phyloP scores from a whole-genome alignment of 2,113 vertebrate species.

The Rhinichthys klamathensis region DNA sequence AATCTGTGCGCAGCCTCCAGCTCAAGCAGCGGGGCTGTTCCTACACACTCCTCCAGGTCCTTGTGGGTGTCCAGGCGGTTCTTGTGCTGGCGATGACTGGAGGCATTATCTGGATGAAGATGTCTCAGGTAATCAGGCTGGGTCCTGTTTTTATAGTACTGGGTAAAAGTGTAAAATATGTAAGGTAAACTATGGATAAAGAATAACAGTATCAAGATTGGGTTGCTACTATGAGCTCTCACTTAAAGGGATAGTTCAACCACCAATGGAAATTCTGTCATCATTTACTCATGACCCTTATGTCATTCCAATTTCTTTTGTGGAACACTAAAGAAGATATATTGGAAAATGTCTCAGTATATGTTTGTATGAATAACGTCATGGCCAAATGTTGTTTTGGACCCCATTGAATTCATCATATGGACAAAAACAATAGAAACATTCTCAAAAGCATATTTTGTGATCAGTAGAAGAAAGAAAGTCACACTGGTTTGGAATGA shows the following conservation, averaged over 20 bases:
- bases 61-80: constrained; percentile 1
- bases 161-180: too few species aligned
- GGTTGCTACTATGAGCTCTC: neutral
- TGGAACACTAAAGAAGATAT: neutral
- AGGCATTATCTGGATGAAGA: neutral
- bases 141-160: neutral
- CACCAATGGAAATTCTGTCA: neutral
- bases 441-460: neutral
- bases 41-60: neutral
- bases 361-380: neutral
- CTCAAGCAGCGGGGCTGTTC: neutral
- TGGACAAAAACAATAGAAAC: neutral
- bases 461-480: neutral
- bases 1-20: neutral
- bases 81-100: neutral
- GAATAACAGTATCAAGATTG: neutral
- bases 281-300: neutral
- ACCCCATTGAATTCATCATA: neutral
- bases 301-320: neutral
- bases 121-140: neutral
- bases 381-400: neutral
- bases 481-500: neutral
- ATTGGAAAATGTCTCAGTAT: neutral
- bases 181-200: neutral
- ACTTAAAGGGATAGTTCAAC: neutral